phyloP scores from a whole-genome alignment of 2,113 vertebrate genomes.

The Labrus mixtus region DNA sequence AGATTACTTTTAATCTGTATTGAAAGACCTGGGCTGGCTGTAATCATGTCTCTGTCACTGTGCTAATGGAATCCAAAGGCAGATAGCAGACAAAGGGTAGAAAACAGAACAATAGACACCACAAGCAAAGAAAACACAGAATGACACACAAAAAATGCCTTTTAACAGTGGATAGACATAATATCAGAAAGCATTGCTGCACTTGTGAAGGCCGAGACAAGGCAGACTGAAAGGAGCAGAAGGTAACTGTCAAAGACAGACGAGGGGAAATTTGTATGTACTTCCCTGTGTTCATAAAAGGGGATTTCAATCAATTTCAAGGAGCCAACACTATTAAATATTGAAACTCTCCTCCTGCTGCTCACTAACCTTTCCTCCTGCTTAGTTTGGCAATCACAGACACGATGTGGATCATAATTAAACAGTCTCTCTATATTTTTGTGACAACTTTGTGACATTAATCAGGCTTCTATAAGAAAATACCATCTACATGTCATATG shows the following conservation, averaged over 20 bases:
- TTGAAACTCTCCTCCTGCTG: slow-evolving; percentile 72
- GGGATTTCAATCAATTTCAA: slow-evolving; percentile 71
- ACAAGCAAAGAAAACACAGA: slow-evolving; percentile 6
- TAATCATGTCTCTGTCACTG: slow-evolving; percentile 73
- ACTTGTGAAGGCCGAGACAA: slow-evolving; percentile 29
- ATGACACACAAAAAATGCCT: slow-evolving; percentile 17
- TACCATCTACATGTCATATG: slow-evolving; percentile 8
- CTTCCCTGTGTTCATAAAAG: slow-evolving; percentile 64
- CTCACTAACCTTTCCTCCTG: slow-evolving; percentile 62
- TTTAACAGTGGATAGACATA: slow-evolving; percentile 42
- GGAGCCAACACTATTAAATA: slow-evolving; percentile 76
- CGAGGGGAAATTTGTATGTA: slow-evolving; percentile 45
- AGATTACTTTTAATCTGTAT: slow-evolving; percentile 70
- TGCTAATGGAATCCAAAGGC: slow-evolving; percentile 69
- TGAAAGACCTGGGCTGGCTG: slow-evolving; percentile 63
- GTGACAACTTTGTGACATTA: slow-evolving; percentile 22
- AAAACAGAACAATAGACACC: slow-evolving; percentile 8
- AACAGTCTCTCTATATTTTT: slow-evolving; percentile 60
- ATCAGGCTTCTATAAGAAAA: slow-evolving; percentile 4
- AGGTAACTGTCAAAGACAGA: slow-evolving; percentile 54
- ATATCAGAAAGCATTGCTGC: slow-evolving; percentile 36
- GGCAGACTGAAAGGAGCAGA: slow-evolving; percentile 31
- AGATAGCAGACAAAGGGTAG: slow-evolving; percentile 52
- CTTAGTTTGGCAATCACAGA: slow-evolving; percentile 61
- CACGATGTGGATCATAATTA: slow-evolving; percentile 87